phyloP scores from a whole-genome alignment of 2,888 invertebrate genomes.

The Polydrusus pterygomalis region DNA sequence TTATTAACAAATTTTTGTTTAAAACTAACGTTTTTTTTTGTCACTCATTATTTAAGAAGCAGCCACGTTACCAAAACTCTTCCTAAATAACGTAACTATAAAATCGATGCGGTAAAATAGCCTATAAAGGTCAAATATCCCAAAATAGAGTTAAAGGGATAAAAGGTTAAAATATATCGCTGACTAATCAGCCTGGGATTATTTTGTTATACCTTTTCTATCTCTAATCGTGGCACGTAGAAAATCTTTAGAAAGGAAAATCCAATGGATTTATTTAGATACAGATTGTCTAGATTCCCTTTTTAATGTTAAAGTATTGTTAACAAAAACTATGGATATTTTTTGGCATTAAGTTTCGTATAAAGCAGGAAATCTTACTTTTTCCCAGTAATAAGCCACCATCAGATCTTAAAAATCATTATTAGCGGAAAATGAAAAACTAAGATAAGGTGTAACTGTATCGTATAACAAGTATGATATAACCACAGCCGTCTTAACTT shows the following conservation, averaged over 20 bases:
- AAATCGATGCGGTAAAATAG: background rate
- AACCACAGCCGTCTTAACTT: too few species aligned
- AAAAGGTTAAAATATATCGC: conserved; percentile 14
- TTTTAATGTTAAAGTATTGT: background rate
- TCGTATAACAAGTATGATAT: too few species aligned
- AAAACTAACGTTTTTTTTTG: too few species aligned
- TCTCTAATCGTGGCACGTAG: conserved; percentile 1
- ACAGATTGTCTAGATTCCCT: background rate
- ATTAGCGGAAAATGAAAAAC: too few species aligned
- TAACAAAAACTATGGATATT: too few species aligned
- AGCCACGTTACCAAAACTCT: background rate
- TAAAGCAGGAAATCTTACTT: too few species aligned
- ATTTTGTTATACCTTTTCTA: conserved; percentile 18
- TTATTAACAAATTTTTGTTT: too few species aligned
- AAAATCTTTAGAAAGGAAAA: conserved; percentile 12
- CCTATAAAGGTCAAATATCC: conserved; percentile 24
- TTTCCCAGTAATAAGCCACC: too few species aligned
- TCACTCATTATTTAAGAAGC: too few species aligned
- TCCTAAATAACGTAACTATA: background rate
- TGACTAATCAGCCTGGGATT: conserved; percentile 23
- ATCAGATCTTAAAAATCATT: too few species aligned
- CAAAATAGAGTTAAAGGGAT: conserved; percentile 15
- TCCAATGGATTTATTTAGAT: conserved; percentile 5
- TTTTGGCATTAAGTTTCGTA: too few species aligned
- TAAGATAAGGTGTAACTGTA: too few species aligned